Base-by-base conservation (phyloP, 2,113 vertebrate species). In the Paratilapia polleni region DNA sequence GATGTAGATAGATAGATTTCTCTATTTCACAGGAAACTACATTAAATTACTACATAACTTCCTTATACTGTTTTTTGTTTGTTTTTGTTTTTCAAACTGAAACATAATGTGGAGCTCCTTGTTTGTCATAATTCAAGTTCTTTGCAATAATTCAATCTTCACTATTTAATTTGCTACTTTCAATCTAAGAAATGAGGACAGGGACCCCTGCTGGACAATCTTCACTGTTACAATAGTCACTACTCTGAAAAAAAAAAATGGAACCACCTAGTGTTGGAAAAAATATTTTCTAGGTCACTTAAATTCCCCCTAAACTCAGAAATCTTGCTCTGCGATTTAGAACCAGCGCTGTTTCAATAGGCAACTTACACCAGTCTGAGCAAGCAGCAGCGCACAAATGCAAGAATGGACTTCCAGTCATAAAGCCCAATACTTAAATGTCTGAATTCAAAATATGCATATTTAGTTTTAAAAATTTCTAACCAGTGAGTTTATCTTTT, bases 201-300 rank as follows among this genome's bases (percentile, higher is more conserved):
- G 24, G 2, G 82, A 47, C 85, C 58, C 60, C 82, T 92, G 17
- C 54, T 92, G 92, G 86, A 86, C 54, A 66, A 11, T 3, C 24
- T 6, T 14, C 3, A 38, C 15, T 49, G 5, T 73, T 88, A 82
- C 90, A 86, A 38, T n/a, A 13, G 12, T 56, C 34, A 6, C 4
- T 49, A 9, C 17, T 34, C 11, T 41, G 26, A 34, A 8, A 19
- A 0, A 5, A 24, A 64, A n/a, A 64, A 41, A 22, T 63, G 3
- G 26, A 73, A 49, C 17, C 6, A 73, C 2, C 36, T 38, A 3
- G 8, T 28, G 31, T 13, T 66, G 26, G 3, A 38, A 24, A 8
- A 58, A 57, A 76, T 24, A 57, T 26, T 17, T 68, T 47, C 22
- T 26, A 68, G 26, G 41, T 0, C 64, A 3, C 64, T 70, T 49